Percentiles rank a stretch among this genome's conserved stretches.
These are phyloP conservation scores for Phaedon cochleariae DNA, from an alignment of 2,888 invertebrate genomes.

Conservation along the genomic window DNA sequence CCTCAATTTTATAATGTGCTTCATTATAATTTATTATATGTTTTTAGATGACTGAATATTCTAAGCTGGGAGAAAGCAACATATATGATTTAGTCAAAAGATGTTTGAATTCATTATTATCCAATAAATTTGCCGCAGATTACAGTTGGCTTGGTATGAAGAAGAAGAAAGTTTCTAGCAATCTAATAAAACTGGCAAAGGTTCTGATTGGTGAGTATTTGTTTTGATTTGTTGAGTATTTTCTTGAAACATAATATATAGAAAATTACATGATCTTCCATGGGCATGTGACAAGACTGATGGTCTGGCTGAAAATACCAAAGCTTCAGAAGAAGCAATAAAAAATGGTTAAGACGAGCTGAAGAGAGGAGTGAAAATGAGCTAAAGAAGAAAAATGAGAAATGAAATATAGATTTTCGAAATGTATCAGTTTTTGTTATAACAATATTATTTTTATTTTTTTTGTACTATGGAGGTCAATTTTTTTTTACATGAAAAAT, in stretches of 20 bases:
- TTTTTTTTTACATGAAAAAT: too few relatives aligned
- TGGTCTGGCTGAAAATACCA: not conserved
- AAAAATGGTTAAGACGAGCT: not conserved
- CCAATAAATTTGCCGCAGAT: not conserved
- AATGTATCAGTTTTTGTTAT: too few relatives aligned
- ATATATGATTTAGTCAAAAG: not conserved
- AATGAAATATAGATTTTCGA: too few relatives aligned
- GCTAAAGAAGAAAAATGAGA: not conserved
- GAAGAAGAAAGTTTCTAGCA: not conserved
- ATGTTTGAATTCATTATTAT: not conserved
- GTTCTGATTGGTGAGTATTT: too few relatives aligned
- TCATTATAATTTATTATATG: too few relatives aligned
- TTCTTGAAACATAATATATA: too few relatives aligned
- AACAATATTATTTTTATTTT: too few relatives aligned
- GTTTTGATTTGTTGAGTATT: not conserved
- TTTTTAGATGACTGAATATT: not conserved
- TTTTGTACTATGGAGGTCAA: too few relatives aligned
- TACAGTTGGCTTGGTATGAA: constrained; percentile 1
- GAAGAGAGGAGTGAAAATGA: not conserved
- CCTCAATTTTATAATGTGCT: too few relatives aligned
- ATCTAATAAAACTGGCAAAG: not conserved
- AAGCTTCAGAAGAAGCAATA: not conserved
- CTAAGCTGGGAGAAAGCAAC: not conserved
- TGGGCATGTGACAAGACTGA: not conserved
- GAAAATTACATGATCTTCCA: too few relatives aligned